phyloP scores from a whole-genome alignment of 2,113 vertebrate genomes.

The Rhinichthys klamathensis region DNA sequence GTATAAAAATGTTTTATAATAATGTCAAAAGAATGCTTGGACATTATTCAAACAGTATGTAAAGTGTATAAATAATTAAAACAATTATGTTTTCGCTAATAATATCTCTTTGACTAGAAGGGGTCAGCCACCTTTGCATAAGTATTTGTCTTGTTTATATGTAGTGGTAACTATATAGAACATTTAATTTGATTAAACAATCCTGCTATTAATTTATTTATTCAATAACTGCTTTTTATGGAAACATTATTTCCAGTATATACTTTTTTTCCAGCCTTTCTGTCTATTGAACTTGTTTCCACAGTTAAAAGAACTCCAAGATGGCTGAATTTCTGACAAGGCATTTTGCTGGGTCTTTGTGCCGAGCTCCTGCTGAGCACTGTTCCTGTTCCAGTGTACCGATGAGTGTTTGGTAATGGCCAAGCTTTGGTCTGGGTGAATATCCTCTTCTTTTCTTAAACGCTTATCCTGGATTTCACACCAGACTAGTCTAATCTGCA shows the following conservation, averaged over 20 bases:
- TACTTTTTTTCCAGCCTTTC: neutral
- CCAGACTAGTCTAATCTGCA: conserved; percentile 34
- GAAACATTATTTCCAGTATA: neutral
- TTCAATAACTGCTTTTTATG: neutral
- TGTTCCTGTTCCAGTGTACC: neutral
- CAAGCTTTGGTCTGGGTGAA: conserved; percentile 10
- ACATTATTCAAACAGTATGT: neutral
- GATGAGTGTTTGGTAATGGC: conserved; percentile 34
- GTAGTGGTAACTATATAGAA: neutral
- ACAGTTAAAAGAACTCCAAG: neutral
- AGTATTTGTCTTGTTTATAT: neutral
- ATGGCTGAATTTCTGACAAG: neutral
- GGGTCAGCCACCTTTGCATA: neutral
- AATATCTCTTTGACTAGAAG: neutral
- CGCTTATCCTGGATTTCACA: conserved; percentile 43
- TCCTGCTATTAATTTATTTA: neutral
- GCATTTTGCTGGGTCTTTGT: conserved; percentile 1
- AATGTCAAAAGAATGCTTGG: neutral
- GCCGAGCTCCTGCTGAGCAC: neutral
- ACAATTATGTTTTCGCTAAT: neutral
- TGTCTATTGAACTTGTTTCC: neutral
- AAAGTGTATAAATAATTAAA: neutral
- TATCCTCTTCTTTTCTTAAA: conserved; percentile 27
- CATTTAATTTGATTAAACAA: neutral
- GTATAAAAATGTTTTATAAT: no score